These are phyloP conservation scores for Cherax destructor DNA, from an alignment of 1,140 invertebrate species.

Conservation along the genomic window DNA sequence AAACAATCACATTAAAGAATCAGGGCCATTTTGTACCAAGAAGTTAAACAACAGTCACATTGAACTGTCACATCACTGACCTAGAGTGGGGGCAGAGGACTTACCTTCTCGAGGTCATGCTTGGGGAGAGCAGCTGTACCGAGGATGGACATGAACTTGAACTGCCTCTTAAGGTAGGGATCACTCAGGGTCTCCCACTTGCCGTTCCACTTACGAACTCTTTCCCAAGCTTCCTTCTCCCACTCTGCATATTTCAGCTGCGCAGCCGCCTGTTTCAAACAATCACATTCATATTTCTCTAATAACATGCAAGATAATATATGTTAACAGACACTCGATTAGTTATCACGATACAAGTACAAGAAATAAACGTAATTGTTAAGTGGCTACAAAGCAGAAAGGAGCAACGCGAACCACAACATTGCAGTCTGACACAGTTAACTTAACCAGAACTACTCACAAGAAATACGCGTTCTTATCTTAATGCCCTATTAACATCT, in stretches of 20 bases:
- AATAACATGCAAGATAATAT: background rate
- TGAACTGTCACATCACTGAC: background rate
- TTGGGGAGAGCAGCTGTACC: slow-evolving; percentile 84
- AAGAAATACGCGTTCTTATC: too few relatives aligned
- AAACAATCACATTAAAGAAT: background rate
- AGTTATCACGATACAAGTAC: too few relatives aligned
- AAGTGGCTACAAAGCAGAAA: too few relatives aligned
- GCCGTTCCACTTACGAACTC: slow-evolving; percentile 51
- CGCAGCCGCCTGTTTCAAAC: slow-evolving; percentile 34
- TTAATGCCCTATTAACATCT: too few relatives aligned
- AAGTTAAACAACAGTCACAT: background rate
- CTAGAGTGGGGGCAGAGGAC: slow-evolving; percentile 45
- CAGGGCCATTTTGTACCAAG: background rate
- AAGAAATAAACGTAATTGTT: too few relatives aligned
- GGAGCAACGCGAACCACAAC: too few relatives aligned
- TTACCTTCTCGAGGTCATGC: slow-evolving; percentile 87
- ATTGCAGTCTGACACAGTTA: too few relatives aligned
- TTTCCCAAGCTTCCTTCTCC: slow-evolving; percentile 57
- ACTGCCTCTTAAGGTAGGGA: slow-evolving; percentile 82
- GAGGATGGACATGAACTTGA: slow-evolving; percentile 86
- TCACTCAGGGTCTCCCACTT: slow-evolving; percentile 81
- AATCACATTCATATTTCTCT: background rate
- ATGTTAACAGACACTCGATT: too few relatives aligned
- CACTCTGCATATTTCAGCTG: slow-evolving; percentile 59
- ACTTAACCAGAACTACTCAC: too few relatives aligned